A percentile compares a stretch with the other conserved stretches of the same genome.
phyloP scores from a whole-genome alignment of 2,113 vertebrate genomes.

The Larimichthys polyactis region DNA sequence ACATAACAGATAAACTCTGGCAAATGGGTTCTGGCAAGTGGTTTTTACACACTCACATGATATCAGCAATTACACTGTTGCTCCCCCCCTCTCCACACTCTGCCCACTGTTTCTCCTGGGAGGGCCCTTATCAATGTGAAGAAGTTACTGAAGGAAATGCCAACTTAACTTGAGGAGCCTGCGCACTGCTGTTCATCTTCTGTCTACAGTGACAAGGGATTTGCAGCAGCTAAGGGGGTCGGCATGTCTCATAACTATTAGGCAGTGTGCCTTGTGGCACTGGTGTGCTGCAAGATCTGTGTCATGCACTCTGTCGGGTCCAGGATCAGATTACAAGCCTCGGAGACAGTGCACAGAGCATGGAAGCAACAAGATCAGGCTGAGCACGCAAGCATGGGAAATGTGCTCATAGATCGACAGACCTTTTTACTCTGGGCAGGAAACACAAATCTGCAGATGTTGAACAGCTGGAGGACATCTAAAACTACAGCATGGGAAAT shows the following conservation, averaged over 20 bases:
- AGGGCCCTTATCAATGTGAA: conserved; percentile 81
- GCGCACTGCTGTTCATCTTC: conserved; percentile 73
- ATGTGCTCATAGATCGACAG: conserved; percentile 64
- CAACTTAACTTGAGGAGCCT: conserved; percentile 80
- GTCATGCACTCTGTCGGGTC: conserved; percentile 32
- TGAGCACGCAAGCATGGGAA: conserved; percentile 76
- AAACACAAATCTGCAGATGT: conserved; percentile 81
- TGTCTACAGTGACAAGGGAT: conserved; percentile 59
- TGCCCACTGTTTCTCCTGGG: conserved; percentile 46
- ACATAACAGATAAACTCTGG: conserved; percentile 77
- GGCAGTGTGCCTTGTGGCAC: conserved; percentile 61
- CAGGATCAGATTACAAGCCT: conserved; percentile 73
- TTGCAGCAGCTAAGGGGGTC: conserved; percentile 17
- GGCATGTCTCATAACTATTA: conserved; percentile 63
- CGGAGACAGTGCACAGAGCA: conserved; percentile 41
- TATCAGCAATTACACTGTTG: conserved; percentile 61
- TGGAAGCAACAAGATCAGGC: conserved; percentile 56
- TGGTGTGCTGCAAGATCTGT: conserved; percentile 52
- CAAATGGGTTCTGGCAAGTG: conserved; percentile 73
- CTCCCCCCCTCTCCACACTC: conserved; percentile 24
- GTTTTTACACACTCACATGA: conserved; percentile 71
- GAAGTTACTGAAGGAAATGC: conserved; percentile 86
- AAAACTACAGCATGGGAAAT: conserved; percentile 73
- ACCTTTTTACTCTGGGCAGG: conserved; percentile 70
- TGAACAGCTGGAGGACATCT: conserved; percentile 81